Conservation (phyloP, 2,888 invertebrate genomes). For the Tetanocera ferruginea region DNA sequence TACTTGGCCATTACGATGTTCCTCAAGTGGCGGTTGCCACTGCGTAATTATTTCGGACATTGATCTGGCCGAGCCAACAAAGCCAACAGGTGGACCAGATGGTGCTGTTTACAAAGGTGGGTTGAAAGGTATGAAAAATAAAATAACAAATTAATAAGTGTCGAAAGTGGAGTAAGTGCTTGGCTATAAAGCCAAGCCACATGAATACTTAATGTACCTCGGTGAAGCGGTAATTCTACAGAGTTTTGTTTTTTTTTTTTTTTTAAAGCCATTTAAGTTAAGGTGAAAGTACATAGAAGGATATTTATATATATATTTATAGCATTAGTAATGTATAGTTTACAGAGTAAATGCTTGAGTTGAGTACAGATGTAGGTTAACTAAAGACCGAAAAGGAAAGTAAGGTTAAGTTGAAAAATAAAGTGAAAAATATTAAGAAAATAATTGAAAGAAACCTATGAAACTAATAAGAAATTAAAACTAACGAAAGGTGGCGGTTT, state of each 20-base stretch:
- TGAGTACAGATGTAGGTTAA: conserved; percentile 14
- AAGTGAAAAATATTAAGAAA: conserved; percentile 3
- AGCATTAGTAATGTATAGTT: conserved; percentile 50
- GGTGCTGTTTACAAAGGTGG: conserved; percentile 78
- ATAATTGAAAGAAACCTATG: not conserved
- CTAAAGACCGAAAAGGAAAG: not conserved
- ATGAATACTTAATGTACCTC: conserved; percentile 63
- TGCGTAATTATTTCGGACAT: conserved; percentile 96
- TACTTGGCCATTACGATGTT: conserved; percentile 95
- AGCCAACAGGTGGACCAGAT: conserved; percentile 93
- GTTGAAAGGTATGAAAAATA: conserved; percentile 2
- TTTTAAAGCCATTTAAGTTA: conserved; percentile 57
- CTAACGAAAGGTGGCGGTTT: no score
- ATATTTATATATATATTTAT: conserved; percentile 46
- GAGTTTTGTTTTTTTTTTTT: conserved; percentile 43
- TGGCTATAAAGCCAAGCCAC: not conserved
- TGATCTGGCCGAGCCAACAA: conserved; percentile 94
- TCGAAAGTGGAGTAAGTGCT: not conserved
- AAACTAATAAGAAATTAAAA: not conserved
- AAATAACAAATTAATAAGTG: conserved; percentile 1
- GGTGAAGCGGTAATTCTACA: conserved; percentile 69
- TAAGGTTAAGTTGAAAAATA: conserved; percentile 24
- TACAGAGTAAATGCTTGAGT: not conserved
- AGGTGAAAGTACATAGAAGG: conserved; percentile 52
- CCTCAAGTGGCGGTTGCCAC: conserved; percentile 96